A percentile compares a stretch with the other conserved stretches of the same genome.
Conservation (phyloP, 2,888 invertebrate species). For the Leptinotarsa peninsularis region DNA sequence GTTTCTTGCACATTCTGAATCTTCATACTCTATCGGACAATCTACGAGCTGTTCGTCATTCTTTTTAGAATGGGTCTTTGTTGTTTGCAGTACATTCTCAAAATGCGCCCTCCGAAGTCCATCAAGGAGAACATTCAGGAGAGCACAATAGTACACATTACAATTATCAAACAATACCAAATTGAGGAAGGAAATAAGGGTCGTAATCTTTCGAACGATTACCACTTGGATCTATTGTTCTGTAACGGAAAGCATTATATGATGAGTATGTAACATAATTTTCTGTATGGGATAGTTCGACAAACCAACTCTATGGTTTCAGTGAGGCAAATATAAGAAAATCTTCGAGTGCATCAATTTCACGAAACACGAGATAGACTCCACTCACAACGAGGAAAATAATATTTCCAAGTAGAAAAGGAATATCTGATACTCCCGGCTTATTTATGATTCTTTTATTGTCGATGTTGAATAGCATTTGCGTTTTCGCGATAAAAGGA, state of each 20-base stretch:
- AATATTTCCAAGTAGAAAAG: slow-evolving; percentile 10
- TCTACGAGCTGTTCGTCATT: too few species aligned
- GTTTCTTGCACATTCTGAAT: too few species aligned
- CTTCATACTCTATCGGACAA: too few species aligned
- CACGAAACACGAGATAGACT: not conserved
- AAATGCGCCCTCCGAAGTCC: too few species aligned
- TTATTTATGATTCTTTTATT: slow-evolving; percentile 6
- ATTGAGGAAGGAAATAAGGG: too few species aligned
- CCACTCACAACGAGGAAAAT: slow-evolving; percentile 13
- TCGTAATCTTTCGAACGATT: too few species aligned
- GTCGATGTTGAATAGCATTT: slow-evolving; percentile 15
- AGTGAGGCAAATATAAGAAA: not conserved
- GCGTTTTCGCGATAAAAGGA: not conserved
- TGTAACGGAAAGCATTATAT: not conserved
- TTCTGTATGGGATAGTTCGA: not conserved
- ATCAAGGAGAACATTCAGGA: too few species aligned
- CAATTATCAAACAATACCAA: too few species aligned
- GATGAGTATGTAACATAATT: not conserved
- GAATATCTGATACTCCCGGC: slow-evolving; percentile 8
- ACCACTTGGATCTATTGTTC: not conserved
- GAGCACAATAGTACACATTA: too few species aligned
- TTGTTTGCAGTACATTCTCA: too few species aligned
- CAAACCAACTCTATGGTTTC: not conserved
- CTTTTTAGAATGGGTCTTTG: too few species aligned
- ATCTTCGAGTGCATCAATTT: not conserved